Evolutionary conservation across 2,797 vertebrate species (phyloP), one percentile per base, ranked within the genome.

Genomic region (Syngnathus rostellatus): DNA sequence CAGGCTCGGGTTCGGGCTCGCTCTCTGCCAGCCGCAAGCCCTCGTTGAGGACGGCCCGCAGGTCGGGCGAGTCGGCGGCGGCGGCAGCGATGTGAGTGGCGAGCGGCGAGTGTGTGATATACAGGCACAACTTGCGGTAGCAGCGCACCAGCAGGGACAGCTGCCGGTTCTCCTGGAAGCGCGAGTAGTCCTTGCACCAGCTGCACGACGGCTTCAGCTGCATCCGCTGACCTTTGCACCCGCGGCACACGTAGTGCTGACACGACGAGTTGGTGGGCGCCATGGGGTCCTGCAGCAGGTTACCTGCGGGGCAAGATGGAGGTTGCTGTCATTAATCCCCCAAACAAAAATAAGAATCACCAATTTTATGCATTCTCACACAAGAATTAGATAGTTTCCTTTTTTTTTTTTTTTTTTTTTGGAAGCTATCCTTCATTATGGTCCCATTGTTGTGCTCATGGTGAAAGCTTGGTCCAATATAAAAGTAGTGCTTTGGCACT

Each of bases 201-300:
- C 96, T 98, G 81, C 97, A 99, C 39, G 97, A 98, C 2, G 96
- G 97, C 86, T 97, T 98, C 92, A 99, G 95, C 93, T 95, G 96
- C 97, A 99, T 99, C 92, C 97, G 94, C 89, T 94, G 96, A 76
- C 97, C 97, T 87, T 94, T 98, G 86, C 97, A 99, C 64, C 89
- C 90, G 81, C 94, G 95, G 90, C 97, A 99, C 73, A 99, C 97
- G 89, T 97, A 99, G 74, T 99, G 97, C 89, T 99, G 97, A 81
- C 97, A 99, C 7, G 95, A 94, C 4, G 97, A 98, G 90, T 98
- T 95, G 78, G 92, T 96, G 67, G 96, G 97, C 79, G 97, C 96
- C 65, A 99, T 94, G 72, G 97, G 97, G 84, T 99, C 94, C 90
- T 95, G 93, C 62, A 99, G 92, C 80, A 99, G 89, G 87, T 99